Evolutionary conservation across 2,888 invertebrate genomes (phyloP).

Genomic region (Panzeria rudis): DNA sequence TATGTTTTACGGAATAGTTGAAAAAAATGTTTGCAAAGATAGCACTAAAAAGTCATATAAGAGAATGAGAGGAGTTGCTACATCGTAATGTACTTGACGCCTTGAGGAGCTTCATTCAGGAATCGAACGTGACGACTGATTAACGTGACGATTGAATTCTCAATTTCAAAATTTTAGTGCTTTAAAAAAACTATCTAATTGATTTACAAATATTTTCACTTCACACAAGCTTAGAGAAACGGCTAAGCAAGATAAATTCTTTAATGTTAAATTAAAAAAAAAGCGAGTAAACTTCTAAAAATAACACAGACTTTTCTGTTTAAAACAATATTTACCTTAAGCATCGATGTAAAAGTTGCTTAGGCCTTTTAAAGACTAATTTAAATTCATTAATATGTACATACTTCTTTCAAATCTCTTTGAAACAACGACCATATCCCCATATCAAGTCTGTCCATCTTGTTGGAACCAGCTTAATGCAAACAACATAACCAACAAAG

Average conservation of each 20-base stretch:
- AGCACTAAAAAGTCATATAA: too few species aligned
- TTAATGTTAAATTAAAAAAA: neutral
- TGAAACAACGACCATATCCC: constrained; percentile 3
- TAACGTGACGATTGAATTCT: too few species aligned
- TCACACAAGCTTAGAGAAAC: constrained; percentile 1
- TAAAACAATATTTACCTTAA: constrained; percentile 35
- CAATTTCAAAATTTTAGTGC: neutral
- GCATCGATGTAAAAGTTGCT: constrained; percentile 22
- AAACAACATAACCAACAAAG: constrained; percentile 33
- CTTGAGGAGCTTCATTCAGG: too few species aligned
- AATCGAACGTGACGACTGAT: too few species aligned
- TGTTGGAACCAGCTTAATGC: constrained; percentile 35
- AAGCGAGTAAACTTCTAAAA: constrained; percentile 19
- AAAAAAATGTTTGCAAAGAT: too few species aligned
- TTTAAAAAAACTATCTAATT: constrained; percentile 6
- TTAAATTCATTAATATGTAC: constrained; percentile 47
- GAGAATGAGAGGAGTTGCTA: too few species aligned
- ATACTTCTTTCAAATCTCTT: constrained; percentile 6
- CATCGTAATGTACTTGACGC: too few species aligned
- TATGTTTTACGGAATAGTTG: too few species aligned
- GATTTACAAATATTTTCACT: constrained; percentile 18
- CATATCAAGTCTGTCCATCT: constrained; percentile 7
- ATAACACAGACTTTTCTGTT: constrained; percentile 15
- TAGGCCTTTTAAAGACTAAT: constrained; percentile 36
- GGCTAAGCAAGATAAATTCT: neutral